phyloP scores from a whole-genome alignment of 2,113 vertebrate genomes.

The Anguilla rostrata region DNA sequence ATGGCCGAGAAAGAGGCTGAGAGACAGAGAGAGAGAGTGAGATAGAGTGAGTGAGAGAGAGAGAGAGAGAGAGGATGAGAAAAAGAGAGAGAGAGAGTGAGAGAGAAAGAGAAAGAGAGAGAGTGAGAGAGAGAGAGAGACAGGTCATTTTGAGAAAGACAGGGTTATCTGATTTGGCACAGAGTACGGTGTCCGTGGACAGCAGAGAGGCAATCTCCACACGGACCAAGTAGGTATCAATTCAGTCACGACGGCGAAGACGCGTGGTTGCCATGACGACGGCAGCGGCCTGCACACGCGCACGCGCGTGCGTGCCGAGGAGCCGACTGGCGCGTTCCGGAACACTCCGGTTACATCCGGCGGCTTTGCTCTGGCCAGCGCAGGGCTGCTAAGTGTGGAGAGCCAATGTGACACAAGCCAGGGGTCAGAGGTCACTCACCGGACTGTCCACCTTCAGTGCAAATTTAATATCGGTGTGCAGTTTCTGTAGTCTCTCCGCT shows the following conservation, averaged over 20 bases:
- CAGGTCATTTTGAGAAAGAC: too few relatives aligned
- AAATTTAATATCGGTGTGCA: constrained; percentile 95
- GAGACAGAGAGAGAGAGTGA: too few relatives aligned
- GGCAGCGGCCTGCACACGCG: background rate
- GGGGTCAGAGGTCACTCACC: constrained; percentile 63
- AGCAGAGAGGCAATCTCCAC: background rate
- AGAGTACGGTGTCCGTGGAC: too few relatives aligned
- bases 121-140: too few relatives aligned
- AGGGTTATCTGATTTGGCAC: too few relatives aligned
- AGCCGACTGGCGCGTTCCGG: background rate
- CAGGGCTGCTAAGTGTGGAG: background rate
- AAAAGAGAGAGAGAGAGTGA: too few relatives aligned
- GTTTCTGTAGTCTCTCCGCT: constrained; percentile 91
- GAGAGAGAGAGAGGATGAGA: too few relatives aligned
- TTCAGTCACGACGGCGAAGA: background rate
- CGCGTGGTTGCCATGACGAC: background rate
- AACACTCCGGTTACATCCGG: background rate
- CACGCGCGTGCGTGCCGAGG: background rate
- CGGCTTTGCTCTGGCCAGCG: too few relatives aligned
- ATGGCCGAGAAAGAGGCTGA: too few relatives aligned
- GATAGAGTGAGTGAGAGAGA: too few relatives aligned
- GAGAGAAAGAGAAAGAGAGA: too few relatives aligned
- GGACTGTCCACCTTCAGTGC: constrained; percentile 96
- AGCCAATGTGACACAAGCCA: background rate
- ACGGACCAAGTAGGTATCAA: background rate